These are phyloP conservation scores for Propithecus perrieri DNA, from an alignment of 2,797 vertebrate genomes.

Conservation along the genomic window DNA sequence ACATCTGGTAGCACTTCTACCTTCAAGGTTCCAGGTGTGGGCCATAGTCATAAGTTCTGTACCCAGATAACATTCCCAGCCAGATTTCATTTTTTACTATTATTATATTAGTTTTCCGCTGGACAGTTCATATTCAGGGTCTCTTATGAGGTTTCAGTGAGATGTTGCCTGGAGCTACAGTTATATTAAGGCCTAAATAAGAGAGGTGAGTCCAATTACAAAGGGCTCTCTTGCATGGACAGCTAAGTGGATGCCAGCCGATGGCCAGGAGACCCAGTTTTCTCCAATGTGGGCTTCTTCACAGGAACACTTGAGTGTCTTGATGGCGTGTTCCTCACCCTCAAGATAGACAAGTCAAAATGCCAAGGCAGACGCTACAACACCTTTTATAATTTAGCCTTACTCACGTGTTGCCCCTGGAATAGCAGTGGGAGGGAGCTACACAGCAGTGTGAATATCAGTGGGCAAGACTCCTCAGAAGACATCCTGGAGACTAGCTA, in stretches of 20 bases:
- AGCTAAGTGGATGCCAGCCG: accelerated
- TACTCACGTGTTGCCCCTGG: accelerated
- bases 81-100: background rate
- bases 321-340: background rate
- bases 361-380: background rate
- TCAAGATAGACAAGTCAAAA: background rate
- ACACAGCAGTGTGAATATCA: accelerated
- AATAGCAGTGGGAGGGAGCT: background rate
- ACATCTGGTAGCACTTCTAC: background rate
- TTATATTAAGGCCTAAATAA: background rate
- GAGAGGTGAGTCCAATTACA: background rate
- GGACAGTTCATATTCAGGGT: background rate
- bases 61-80: background rate
- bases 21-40: background rate
- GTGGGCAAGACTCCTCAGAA: background rate
- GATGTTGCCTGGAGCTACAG: background rate
- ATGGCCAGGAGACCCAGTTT: no score
- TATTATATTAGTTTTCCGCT: background rate
- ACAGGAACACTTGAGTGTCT: background rate
- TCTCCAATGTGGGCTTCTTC: background rate
- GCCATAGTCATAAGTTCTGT: background rate
- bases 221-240: accelerated
- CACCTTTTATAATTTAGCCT: background rate
- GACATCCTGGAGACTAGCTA: background rate
- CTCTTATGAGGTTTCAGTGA: background rate